These are phyloP conservation scores for Nomia melanderi DNA, from an alignment of 1,140 invertebrate genomes.

Conservation along the genomic window DNA sequence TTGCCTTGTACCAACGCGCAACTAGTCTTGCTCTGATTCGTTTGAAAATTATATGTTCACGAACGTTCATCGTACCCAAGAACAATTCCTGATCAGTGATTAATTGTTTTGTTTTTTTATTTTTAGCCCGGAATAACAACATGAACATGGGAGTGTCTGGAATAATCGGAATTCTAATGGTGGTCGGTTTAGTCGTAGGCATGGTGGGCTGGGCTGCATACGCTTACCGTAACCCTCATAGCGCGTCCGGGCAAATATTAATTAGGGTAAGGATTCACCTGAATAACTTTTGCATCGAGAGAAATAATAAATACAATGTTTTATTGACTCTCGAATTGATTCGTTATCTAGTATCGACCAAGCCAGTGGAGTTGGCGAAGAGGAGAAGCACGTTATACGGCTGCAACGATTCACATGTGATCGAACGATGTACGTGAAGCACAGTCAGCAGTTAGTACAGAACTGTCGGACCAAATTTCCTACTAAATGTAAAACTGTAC, in stretches of 20 bases:
- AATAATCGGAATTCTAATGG: conserved; percentile 86
- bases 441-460: conserved; percentile 68
- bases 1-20: too few species aligned
- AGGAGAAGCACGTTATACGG: conserved; percentile 94
- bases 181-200: conserved; percentile 83
- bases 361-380: conserved; percentile 94
- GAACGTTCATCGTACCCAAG: too few species aligned
- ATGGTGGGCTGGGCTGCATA: conserved; percentile 91
- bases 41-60: too few species aligned
- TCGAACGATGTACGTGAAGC: conserved; percentile 39
- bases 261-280: conserved; percentile 90
- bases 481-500: conserved; percentile 71
- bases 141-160: conserved; percentile 82
- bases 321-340: not conserved
- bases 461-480: conserved; percentile 75
- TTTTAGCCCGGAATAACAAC: conserved; percentile 66
- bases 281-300: not conserved
- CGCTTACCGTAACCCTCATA: conserved; percentile 97
- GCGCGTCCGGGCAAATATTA: conserved; percentile 95
- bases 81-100: too few species aligned
- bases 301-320: not conserved
- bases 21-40: too few species aligned
- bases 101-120: not conserved
- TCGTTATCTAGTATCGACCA: conserved; percentile 90
- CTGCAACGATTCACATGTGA: conserved; percentile 96